A percentile compares a stretch with the other conserved stretches of the same genome.
These are phyloP conservation scores for Takifugu bimaculatus DNA, from an alignment of 2,113 vertebrate genomes.

Conservation along the genomic window DNA sequence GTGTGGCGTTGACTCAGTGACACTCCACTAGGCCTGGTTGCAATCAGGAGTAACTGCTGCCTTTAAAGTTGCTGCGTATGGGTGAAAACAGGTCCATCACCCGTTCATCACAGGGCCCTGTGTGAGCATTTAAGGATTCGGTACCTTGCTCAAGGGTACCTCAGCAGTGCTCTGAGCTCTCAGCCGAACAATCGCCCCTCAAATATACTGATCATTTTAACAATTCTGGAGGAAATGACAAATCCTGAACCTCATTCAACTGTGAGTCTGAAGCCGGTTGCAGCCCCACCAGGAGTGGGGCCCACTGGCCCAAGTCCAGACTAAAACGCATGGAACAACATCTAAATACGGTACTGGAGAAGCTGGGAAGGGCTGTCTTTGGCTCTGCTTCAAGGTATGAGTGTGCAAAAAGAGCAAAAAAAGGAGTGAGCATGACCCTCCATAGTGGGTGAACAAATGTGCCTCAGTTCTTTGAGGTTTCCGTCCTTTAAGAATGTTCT, in stretches of 20 bases:
- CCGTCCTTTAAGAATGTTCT: background rate
- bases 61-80: background rate
- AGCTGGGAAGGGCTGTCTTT: slow-evolving; percentile 2
- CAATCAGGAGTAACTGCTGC: background rate
- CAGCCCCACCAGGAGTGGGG: background rate
- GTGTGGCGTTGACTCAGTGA: background rate
- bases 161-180: no score
- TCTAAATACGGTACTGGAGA: slow-evolving; percentile 2
- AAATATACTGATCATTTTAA: no score
- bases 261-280: no score
- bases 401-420: background rate
- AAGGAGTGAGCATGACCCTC: slow-evolving; percentile 1
- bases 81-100: no score
- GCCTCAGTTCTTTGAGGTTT: background rate
- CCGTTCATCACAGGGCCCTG: no score
- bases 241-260: no score
- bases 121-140: no score
- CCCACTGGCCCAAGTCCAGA: slow-evolving; percentile 12
- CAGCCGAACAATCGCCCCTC: no score
- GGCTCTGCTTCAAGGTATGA: slow-evolving; percentile 3
- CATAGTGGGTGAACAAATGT: slow-evolving; percentile 5
- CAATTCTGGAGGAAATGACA: no score
- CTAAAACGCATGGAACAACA: slow-evolving; percentile 7
- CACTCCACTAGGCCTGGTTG: background rate
- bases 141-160: no score